Evolutionary conservation across 1,140 invertebrate genomes (phyloP).

Genomic region (Trichoplusia ni): DNA sequence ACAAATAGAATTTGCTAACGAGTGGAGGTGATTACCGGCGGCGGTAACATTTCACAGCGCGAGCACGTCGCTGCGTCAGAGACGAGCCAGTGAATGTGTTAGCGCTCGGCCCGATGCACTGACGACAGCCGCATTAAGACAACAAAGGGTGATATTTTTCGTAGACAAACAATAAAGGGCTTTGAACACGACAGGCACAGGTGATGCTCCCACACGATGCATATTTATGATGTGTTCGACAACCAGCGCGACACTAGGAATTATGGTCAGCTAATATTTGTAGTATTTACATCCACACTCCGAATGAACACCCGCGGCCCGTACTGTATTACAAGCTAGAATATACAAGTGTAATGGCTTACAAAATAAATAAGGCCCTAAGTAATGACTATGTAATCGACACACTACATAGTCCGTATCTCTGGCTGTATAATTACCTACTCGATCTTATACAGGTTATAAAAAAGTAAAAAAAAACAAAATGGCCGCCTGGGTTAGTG

Average conservation of each 20-base stretch:
- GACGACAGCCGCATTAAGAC: conserved; percentile 54
- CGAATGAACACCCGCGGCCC: background rate
- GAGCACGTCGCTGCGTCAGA: too few species aligned
- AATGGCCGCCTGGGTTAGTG: conserved; percentile 30
- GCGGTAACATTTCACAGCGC: conserved; percentile 22
- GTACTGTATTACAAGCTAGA: background rate
- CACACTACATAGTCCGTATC: background rate
- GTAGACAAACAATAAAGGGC: conserved; percentile 65
- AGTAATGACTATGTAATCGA: conserved; percentile 1
- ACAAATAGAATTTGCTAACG: conserved; percentile 26
- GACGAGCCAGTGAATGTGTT: conserved; percentile 19
- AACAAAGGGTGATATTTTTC: conserved; percentile 74
- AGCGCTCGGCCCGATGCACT: conserved; percentile 12
- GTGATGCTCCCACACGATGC: conserved; percentile 64
- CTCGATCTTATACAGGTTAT: conserved; percentile 31
- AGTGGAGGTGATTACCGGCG: conserved; percentile 14
- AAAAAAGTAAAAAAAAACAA: conserved; percentile 28
- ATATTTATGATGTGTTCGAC: conserved; percentile 77
- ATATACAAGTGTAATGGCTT: background rate
- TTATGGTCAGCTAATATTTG: conserved; percentile 66
- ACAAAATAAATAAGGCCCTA: background rate
- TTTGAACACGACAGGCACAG: conserved; percentile 60
- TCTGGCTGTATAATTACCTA: conserved; percentile 20
- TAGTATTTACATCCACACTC: conserved; percentile 32
- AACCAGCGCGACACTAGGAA: conserved; percentile 60